Conservation (phyloP, 2,797 vertebrate species). For the Sciurus carolinensis region DNA sequence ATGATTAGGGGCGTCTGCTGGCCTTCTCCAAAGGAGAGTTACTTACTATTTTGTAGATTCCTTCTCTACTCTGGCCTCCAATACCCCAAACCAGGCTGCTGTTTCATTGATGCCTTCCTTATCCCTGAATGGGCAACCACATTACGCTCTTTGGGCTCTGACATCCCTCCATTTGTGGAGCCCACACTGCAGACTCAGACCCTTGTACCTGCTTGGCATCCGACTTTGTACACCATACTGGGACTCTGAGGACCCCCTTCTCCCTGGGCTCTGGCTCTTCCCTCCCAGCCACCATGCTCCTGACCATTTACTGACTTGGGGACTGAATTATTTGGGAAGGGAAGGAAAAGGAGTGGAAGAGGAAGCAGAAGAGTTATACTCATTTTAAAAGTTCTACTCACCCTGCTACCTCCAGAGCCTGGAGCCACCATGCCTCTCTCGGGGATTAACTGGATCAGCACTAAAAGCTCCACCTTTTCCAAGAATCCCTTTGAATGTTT, state of each 20-base stretch:
- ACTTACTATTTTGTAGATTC: neutral
- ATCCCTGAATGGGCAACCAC: neutral
- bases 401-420: neutral
- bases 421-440: neutral
- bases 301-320: neutral
- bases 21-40: neutral
- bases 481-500: conserved; percentile 8
- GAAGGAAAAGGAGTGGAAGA: neutral
- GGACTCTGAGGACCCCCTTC: neutral
- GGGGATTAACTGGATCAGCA: neutral
- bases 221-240: neutral
- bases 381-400: neutral
- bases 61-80: neutral
- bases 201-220: neutral
- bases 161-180: neutral
- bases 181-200: neutral
- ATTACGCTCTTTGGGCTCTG: neutral
- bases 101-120: neutral
- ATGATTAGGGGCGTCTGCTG: neutral
- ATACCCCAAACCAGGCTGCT: neutral
- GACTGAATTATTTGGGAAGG: neutral
- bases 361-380: neutral
- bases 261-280: neutral
- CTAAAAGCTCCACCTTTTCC: conserved; percentile 1
- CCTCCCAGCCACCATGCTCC: neutral